These are phyloP conservation scores for Perccottus glenii DNA, from an alignment of 2,113 vertebrate genomes.

Conservation along the genomic window DNA sequence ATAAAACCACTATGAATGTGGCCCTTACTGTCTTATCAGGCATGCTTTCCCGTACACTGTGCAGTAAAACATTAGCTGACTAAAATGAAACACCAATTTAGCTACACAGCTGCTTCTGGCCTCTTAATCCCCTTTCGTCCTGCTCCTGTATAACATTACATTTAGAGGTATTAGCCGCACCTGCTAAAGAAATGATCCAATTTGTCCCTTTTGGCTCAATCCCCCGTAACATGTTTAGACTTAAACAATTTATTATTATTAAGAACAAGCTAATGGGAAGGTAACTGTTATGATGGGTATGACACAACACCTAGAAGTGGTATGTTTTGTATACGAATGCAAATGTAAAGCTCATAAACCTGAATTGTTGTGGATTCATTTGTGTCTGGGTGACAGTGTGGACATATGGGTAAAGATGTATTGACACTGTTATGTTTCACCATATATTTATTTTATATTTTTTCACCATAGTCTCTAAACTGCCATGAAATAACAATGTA, in stretches of 20 bases:
- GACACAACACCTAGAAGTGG: not conserved
- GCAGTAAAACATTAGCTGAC: constrained; percentile 16
- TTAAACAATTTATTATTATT: constrained; percentile 41
- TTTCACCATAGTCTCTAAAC: too few species aligned
- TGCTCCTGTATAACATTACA: constrained; percentile 8
- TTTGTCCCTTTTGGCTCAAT: constrained; percentile 36
- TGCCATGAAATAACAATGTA: too few species aligned
- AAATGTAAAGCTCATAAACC: too few species aligned
- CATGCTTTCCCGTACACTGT: constrained; percentile 2
- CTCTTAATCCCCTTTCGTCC: constrained; percentile 15
- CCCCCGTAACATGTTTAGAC: constrained; percentile 31
- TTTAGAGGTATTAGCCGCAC: constrained; percentile 30
- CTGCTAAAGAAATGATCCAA: constrained; percentile 20
- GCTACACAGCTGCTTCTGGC: constrained; percentile 9
- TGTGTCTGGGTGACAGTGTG: too few species aligned
- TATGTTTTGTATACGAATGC: not conserved
- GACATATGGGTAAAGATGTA: too few species aligned
- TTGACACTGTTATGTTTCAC: too few species aligned
- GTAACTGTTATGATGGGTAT: not conserved
- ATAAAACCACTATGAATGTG: constrained; percentile 12
- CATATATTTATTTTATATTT: too few species aligned
- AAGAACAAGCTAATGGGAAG: not conserved
- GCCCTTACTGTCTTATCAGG: constrained; percentile 22
- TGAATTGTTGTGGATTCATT: too few species aligned
- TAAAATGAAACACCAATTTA: constrained; percentile 23